Base-by-base conservation (phyloP, 2,888 invertebrate genomes). In the Microchrysa polita region DNA sequence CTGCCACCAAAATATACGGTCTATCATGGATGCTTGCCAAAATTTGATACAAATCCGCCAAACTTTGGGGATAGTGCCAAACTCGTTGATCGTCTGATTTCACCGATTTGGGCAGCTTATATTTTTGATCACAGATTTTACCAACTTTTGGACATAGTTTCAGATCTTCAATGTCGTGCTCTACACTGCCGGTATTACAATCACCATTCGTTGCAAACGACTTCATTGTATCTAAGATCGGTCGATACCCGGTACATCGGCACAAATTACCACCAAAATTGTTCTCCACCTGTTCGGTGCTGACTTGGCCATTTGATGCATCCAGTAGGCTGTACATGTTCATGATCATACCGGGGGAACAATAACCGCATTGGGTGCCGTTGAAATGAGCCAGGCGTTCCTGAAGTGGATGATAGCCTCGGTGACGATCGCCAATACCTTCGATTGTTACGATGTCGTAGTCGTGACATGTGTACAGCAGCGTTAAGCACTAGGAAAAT, bases 281-380 rank as follows among this genome's bases (percentile, higher is more conserved):
- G 78, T 91, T 89, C 80, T 92, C 92, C 1, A 92, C 85, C 78
- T 90, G 88, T 77, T 86, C 83, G 83, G 86, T 86, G 0, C 87
- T 87, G 18, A 89, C 77, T 14, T 84, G 81, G 73, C 81, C 82
- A 59, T 86, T 84, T 75, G 85, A 86, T 0, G 83, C 80, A 78
- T 86, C 83, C 67, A 84, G 80, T 57, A 78, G 83, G 83, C 85
- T 83, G 82, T 89, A 89, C 91, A 92, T 91, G 79, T 88, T 89
- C 92, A 92, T 92, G 53, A 93, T 88, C 90, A 92, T 92, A 9
- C 92, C 93, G 0, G 92, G 89, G 23, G 90, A 89, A 80, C 93
- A 93, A 81, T 87, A 91, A 0, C 92, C 92, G 80, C 92, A 92
- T 81, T 92, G 92, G 0, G 89, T 88, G 0, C 91, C 92, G 79